Conservation (phyloP, 2,888 invertebrate genomes). For the Lycaena phlaeas region DNA sequence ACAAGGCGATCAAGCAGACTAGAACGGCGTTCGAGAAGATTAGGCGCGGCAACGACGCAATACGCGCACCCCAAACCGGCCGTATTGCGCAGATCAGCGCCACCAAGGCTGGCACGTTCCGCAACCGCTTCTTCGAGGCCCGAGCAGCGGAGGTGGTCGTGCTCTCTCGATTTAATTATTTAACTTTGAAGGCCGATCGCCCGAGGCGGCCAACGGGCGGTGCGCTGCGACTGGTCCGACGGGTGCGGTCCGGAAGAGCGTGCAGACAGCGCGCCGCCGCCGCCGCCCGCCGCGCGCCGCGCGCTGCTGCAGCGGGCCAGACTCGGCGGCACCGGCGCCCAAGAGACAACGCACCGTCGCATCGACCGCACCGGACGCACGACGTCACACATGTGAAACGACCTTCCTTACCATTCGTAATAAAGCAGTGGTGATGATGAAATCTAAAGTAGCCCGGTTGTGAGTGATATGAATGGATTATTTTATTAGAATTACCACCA, state of each 20-base stretch:
- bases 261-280: constrained; percentile 71
- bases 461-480: too few relatives aligned
- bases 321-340: constrained; percentile 68
- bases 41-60: constrained; percentile 55
- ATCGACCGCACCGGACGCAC: constrained; percentile 59
- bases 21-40: constrained; percentile 50
- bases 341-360: constrained; percentile 39
- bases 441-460: too few relatives aligned
- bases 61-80: constrained; percentile 61
- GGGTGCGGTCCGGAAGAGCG: constrained; percentile 66
- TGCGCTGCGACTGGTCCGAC: constrained; percentile 68
- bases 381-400: not conserved
- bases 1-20: constrained; percentile 32
- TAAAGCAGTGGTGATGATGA: too few relatives aligned
- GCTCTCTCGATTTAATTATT: constrained; percentile 66
- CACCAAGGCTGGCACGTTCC: constrained; percentile 67
- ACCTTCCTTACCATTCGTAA: too few relatives aligned
- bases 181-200: constrained; percentile 68
- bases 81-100: constrained; percentile 67
- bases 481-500: too few relatives aligned
- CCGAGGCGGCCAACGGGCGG: constrained; percentile 65
- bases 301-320: constrained; percentile 52
- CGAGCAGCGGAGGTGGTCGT: constrained; percentile 30
- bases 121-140: constrained; percentile 62
- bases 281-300: constrained; percentile 30